These are phyloP conservation scores for Acanthosepion lycidas DNA, from an alignment of 2,888 invertebrate genomes.

Conservation along the genomic window DNA sequence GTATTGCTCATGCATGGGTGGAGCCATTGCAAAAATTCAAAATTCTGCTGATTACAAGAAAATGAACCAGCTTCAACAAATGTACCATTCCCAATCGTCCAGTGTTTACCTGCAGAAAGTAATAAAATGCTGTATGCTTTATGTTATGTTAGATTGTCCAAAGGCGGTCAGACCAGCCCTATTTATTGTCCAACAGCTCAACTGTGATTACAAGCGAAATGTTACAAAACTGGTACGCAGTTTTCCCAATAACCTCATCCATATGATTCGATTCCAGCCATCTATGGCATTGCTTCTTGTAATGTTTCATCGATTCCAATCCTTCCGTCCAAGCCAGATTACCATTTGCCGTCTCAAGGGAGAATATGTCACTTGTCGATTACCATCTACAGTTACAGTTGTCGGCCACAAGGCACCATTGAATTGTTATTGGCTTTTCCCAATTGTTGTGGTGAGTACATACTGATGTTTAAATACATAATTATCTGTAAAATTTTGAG, in stretches of 20 bases:
- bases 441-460: slow-evolving; percentile 72
- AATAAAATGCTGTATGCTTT: slow-evolving; percentile 69
- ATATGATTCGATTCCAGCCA: slow-evolving; percentile 69
- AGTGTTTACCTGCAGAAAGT: slow-evolving; percentile 70
- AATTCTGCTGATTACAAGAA: slow-evolving; percentile 60
- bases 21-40: slow-evolving; percentile 72
- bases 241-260: slow-evolving; percentile 69
- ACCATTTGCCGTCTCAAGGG: slow-evolving; percentile 65
- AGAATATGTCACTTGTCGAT: slow-evolving; percentile 68
- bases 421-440: slow-evolving; percentile 75
- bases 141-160: slow-evolving; percentile 66
- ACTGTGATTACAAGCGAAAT: slow-evolving; percentile 67
- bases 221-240: slow-evolving; percentile 70
- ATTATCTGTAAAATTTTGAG: no score
- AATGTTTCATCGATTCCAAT: slow-evolving; percentile 64
- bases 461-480: neutral
- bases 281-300: slow-evolving; percentile 69
- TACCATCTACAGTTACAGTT: slow-evolving; percentile 65
- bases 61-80: slow-evolving; percentile 64
- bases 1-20: slow-evolving; percentile 73
- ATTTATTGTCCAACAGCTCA: slow-evolving; percentile 57
- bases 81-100: slow-evolving; percentile 65
- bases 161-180: slow-evolving; percentile 61
- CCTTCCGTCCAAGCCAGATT: slow-evolving; percentile 62
- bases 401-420: slow-evolving; percentile 68